Evolutionary conservation across 2,888 invertebrate genomes (phyloP), one percentile per base, ranked within the genome.

Genomic region (Drosophila koepferae): DNA sequence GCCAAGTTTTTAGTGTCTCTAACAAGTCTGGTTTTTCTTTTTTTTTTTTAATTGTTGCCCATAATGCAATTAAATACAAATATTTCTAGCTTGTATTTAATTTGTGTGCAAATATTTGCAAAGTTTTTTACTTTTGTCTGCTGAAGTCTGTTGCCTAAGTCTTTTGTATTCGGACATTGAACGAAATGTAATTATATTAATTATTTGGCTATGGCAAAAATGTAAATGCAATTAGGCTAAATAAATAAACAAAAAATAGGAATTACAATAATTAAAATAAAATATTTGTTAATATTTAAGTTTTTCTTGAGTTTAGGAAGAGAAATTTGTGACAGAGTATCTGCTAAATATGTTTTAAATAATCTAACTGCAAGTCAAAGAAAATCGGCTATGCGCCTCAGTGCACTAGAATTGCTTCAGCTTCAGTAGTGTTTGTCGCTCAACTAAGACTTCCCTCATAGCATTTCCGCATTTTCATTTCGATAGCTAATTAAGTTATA

Each of bases 51-150:
- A 86, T 88, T 88, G 83, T 66, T 53, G 63, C 28, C 68, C 77
- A 67, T 89, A 84, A 86, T 86, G 89, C 78, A 84, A 84, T 84
- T 86, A 89, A 73, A 83, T 53, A 73, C 71, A 83, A 78, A 81
- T 82, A 86, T 84, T 81, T 83, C 46, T 64, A 63, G 64, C 69
- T 68, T 72, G 77, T 80, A 61, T 82, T 81, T 77, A 80, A 77
- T 82, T 82, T 86, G 79, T 72, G 71, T 67, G 72, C 65, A 72
- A 80, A 80, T 81, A 72, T 61, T 73, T 81, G 20, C n/a, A 18
- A 43, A 53, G 53, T 51, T 65, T 63, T 60, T 60, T 3, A 16
- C 16, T 31, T 31, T 8, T 51, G 28, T 28, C 38, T 59, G 16
- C 12, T 2, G 7, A 44, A 49, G 76, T 63, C 72, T 64, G 40